phyloP scores from a whole-genome alignment of 2,888 invertebrate genomes.

The Anagyrus pseudococci region DNA sequence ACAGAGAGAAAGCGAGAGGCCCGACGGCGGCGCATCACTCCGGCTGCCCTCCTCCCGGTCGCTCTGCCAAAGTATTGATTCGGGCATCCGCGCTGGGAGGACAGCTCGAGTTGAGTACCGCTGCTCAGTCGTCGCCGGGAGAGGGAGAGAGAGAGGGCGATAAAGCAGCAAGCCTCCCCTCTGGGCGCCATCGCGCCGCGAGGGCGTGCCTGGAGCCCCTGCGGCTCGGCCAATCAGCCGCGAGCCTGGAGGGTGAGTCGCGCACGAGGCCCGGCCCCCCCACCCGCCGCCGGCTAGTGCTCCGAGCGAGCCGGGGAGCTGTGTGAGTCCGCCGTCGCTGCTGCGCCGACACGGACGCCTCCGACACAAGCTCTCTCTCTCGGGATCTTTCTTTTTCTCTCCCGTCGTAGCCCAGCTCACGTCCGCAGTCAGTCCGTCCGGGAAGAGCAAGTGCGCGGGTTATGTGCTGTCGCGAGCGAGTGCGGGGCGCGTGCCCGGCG shows the following conservation, averaged over 20 bases:
- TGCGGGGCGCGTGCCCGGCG: too few relatives aligned
- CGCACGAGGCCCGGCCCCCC: conserved; percentile 8
- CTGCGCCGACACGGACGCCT: conserved; percentile 9
- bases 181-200: conserved; percentile 40
- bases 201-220: conserved; percentile 3
- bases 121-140: conserved; percentile 32
- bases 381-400: too few relatives aligned
- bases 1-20: too few relatives aligned
- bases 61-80: conserved; percentile 48
- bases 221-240: conserved; percentile 45
- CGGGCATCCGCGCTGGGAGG: conserved; percentile 30
- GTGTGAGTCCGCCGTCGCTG: conserved; percentile 13
- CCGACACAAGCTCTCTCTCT: too few relatives aligned
- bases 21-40: too few relatives aligned
- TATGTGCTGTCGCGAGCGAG: too few relatives aligned
- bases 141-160: neutral
- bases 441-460: too few relatives aligned
- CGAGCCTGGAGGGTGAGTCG: neutral
- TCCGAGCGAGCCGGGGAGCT: too few relatives aligned
- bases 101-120: conserved; percentile 39
- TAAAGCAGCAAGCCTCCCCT: too few relatives aligned
- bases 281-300: neutral
- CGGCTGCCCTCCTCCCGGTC: too few relatives aligned
- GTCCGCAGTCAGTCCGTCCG: too few relatives aligned
- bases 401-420: too few relatives aligned